Conservation (phyloP, 2,888 invertebrate species). For the Elysia crispata region DNA sequence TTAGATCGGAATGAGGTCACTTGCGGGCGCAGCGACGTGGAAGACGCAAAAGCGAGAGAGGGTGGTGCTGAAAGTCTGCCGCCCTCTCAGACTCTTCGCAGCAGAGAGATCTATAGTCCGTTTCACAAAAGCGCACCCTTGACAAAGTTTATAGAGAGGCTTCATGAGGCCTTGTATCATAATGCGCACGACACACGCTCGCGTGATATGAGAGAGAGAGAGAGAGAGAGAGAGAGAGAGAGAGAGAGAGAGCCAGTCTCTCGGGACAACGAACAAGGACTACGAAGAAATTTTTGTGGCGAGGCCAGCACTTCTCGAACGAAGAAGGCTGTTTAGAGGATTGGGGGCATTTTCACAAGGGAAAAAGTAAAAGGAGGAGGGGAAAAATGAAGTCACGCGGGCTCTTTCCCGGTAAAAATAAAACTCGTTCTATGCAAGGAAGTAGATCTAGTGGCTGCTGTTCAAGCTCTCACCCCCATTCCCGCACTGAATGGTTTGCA, state of each 20-base stretch:
- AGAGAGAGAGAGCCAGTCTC: not conserved
- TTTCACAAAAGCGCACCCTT: no score
- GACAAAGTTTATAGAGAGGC: no score
- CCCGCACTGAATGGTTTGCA: no score
- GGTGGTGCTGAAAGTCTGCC: not conserved
- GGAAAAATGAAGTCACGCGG: not conserved
- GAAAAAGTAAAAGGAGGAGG: not conserved
- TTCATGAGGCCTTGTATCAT: not conserved
- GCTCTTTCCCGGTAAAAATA: not conserved
- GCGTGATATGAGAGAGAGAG: constrained; percentile 2
- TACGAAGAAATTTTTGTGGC: not conserved
- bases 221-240: constrained; percentile 11
- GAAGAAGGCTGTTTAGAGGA: not conserved
- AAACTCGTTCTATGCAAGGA: not conserved
- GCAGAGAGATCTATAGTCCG: no score
- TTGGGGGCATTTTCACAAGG: no score
- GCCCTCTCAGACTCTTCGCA: no score
- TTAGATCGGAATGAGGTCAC: no score
- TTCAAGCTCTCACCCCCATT: no score
- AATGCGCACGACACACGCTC: not conserved
- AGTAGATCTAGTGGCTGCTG: no score
- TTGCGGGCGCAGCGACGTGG: no score
- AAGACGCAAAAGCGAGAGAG: constrained; percentile 5
- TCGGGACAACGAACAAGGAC: not conserved
- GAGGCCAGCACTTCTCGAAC: not conserved